Percentiles rank a stretch among this genome's conserved stretches.
phyloP scores from a whole-genome alignment of 2,888 invertebrate genomes.

The Zygogramma bicolorata region DNA sequence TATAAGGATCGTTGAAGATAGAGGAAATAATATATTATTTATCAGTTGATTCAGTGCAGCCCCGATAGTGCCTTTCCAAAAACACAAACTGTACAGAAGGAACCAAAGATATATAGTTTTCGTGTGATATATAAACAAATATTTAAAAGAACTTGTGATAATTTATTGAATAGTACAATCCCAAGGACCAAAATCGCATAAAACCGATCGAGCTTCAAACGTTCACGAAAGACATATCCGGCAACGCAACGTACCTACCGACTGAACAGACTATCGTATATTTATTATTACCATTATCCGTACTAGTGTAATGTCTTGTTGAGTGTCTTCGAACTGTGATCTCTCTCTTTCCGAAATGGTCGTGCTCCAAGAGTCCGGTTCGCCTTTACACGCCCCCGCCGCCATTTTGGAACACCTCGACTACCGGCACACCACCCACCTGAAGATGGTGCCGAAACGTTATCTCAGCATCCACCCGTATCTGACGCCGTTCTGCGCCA shows the following conservation, averaged over 20 bases:
- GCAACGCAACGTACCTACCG: neutral
- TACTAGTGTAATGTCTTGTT: too few relatives aligned
- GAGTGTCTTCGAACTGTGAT: neutral
- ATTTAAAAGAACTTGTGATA: constrained; percentile 44
- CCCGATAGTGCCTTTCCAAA: constrained; percentile 43
- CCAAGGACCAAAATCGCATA: constrained; percentile 46
- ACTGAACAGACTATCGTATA: neutral
- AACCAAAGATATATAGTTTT: constrained; percentile 45
- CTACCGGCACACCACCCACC: constrained; percentile 85
- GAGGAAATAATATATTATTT: constrained; percentile 33
- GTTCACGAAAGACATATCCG: neutral
- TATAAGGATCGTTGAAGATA: constrained; percentile 21
- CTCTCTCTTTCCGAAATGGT: constrained; percentile 69
- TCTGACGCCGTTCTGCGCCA: constrained; percentile 84
- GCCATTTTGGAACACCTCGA: constrained; percentile 76
- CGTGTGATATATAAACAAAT: constrained; percentile 27
- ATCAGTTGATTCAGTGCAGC: constrained; percentile 41
- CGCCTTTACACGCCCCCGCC: constrained; percentile 72
- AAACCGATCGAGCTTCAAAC: constrained; percentile 42
- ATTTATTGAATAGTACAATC: constrained; percentile 45
- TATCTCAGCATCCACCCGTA: constrained; percentile 92
- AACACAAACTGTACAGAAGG: constrained; percentile 32
- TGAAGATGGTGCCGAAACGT: constrained; percentile 91
- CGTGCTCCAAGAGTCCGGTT: constrained; percentile 81
- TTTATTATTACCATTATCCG: too few relatives aligned